Conservation (phyloP, 2,888 invertebrate genomes). For the Agriopis leucophaearia region DNA sequence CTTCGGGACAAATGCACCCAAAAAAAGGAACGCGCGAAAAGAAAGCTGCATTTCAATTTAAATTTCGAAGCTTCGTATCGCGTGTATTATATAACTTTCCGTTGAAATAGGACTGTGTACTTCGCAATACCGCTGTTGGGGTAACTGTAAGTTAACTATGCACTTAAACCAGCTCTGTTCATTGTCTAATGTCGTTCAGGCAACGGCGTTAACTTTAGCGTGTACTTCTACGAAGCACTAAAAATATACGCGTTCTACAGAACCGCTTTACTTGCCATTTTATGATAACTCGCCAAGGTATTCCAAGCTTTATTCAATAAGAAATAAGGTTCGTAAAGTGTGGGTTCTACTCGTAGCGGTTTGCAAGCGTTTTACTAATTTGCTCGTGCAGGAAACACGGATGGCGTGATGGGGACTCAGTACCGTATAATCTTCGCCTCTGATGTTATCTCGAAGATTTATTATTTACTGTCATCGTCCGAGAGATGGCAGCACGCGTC, state of each 20-base stretch:
- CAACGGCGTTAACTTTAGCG: slow-evolving; percentile 71
- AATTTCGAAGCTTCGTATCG: slow-evolving; percentile 6
- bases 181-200: slow-evolving; percentile 71
- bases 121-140: slow-evolving; percentile 52
- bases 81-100: slow-evolving; percentile 18
- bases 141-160: slow-evolving; percentile 66
- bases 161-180: slow-evolving; percentile 72
- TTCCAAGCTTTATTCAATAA: slow-evolving; percentile 54
- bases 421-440: slow-evolving; percentile 84
- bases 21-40: slow-evolving; percentile 39
- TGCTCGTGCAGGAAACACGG: slow-evolving; percentile 84
- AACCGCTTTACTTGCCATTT: slow-evolving; percentile 41
- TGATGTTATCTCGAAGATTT: slow-evolving; percentile 85
- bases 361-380: slow-evolving; percentile 80
- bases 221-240: slow-evolving; percentile 80
- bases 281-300: slow-evolving; percentile 40
- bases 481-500: slow-evolving; percentile 84
- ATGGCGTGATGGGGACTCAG: slow-evolving; percentile 80
- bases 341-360: slow-evolving; percentile 59
- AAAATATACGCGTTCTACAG: slow-evolving; percentile 75
- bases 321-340: slow-evolving; percentile 51
- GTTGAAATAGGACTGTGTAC: slow-evolving; percentile 36
- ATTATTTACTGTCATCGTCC: slow-evolving; percentile 83
- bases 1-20: slow-evolving; percentile 50
- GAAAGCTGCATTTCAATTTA: slow-evolving; percentile 42